Evolutionary conservation across 2,888 invertebrate species (phyloP).

Genomic region (Lochmaea crataegi): DNA sequence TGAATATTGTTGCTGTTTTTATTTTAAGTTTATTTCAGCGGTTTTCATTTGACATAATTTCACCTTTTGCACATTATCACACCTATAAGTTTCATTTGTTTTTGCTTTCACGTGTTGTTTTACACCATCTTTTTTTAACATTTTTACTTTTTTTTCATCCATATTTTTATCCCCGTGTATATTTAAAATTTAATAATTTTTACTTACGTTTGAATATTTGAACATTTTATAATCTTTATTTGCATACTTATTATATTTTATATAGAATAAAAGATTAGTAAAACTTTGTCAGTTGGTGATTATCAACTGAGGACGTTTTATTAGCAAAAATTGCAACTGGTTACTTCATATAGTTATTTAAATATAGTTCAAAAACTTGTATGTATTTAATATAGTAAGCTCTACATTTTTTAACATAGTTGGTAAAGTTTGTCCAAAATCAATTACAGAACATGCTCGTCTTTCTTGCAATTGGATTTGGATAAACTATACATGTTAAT

Average conservation of each 20-base stretch:
- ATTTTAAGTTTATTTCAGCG: conserved; percentile 15
- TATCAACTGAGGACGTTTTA: no score
- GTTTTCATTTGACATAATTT: conserved; percentile 16
- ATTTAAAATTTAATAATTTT: neutral
- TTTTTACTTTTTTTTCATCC: neutral
- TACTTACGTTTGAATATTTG: neutral
- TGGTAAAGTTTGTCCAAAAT: no score
- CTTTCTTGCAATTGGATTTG: no score
- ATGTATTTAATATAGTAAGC: no score
- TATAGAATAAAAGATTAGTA: no score
- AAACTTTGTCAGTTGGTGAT: no score
- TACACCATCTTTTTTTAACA: conserved; percentile 12
- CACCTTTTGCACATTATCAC: conserved; percentile 18
- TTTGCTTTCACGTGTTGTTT: conserved; percentile 31
- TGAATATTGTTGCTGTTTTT: conserved; percentile 39
- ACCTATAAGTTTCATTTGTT: conserved; percentile 25
- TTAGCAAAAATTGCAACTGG: no score
- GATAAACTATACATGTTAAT: no score
- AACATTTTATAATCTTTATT: conserved; percentile 1
- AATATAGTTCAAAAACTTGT: no score
- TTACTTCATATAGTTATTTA: no score
- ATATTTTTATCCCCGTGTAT: conserved; percentile 12
- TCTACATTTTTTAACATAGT: no score
- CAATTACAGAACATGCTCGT: no score
- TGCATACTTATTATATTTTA: neutral